Base-by-base conservation (phyloP, 1,140 invertebrate species). In the Drosophila micromelanica region DNA sequence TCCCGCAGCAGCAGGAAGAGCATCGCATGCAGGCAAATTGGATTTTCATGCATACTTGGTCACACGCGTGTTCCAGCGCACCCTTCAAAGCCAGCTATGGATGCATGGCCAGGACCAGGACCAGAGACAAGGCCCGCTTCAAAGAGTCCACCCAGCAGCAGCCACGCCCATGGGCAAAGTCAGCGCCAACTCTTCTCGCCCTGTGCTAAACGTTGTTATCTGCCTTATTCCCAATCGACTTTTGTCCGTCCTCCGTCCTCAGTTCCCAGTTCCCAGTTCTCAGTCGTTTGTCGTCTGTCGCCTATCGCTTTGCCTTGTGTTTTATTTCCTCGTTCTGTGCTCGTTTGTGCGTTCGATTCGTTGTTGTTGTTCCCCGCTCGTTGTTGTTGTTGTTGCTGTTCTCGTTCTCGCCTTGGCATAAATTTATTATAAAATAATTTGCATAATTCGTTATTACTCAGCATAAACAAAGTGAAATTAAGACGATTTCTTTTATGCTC, bases 391-490 rank as follows among this genome's bases (percentile, higher is more conserved):
- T 57, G 13, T 20, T 60, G 32, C 48, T 61, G 32, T 40, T 65
- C 52, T 52, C 73, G 60, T 62, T 73, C 49, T 40, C 48, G 70
- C 65, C 65, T 79, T 62, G 79, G 85, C 85, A 89, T 89, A 90
- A 89, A 89, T 89, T 89, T 89, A 89, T 89, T 89, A 89, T 89
- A 89, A 89, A 87, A 89, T 89, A 84, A 89, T 89, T 89, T 89
- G 85, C 84, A 89, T 89, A 89, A 89, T 89, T 89, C 84, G 84
- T 89, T 89, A 90, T 89, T 89, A 84, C 85, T 89, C 84, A 89
- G 84, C 85, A 89, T 90, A 89, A 89, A 89, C 80, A 89, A 90
- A 89, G 84, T 90, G 85, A 89, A 89, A 89, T 89, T 90, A 87
- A 84, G 82, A 87, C 84, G 82, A 85, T 86, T 84, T 85, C 80